A percentile compares a stretch with the other conserved stretches of the same genome.
Conservation (phyloP, 2,113 vertebrate species). For the Xenopus borealis region DNA sequence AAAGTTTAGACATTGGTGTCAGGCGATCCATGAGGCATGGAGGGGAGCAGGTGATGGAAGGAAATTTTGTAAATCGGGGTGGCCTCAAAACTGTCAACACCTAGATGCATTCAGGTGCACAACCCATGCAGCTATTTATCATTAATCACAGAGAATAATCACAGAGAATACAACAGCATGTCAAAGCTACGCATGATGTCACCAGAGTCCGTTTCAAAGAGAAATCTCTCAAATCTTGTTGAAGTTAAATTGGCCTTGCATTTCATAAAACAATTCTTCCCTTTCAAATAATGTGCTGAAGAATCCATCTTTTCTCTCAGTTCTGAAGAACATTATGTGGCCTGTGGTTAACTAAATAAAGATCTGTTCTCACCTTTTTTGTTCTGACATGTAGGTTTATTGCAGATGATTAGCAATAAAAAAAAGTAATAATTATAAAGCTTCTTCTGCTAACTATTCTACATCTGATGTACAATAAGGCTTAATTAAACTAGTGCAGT, state of each 20-base stretch:
- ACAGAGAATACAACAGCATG: conserved; percentile 12
- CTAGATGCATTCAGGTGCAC: conserved; percentile 21
- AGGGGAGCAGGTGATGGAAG: conserved; percentile 39
- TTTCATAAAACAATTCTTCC: conserved; percentile 13
- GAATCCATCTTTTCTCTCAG: conserved; percentile 2
- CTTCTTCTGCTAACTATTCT: too few species aligned
- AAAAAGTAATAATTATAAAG: too few species aligned
- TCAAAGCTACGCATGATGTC: conserved; percentile 18
- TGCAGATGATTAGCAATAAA: too few species aligned
- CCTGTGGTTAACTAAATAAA: neutral
- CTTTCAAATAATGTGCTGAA: neutral
- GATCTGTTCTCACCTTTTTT: too few species aligned
- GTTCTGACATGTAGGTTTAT: too few species aligned
- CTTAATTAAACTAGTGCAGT: too few species aligned
- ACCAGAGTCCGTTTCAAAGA: conserved; percentile 14
- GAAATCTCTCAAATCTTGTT: conserved; percentile 27
- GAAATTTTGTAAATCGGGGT: conserved; percentile 23
- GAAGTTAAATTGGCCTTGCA: conserved; percentile 31
- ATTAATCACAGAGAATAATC: conserved; percentile 38
- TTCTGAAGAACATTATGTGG: neutral
- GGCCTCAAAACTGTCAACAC: conserved; percentile 42
- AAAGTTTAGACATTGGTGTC: conserved; percentile 27
- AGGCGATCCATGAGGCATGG: conserved; percentile 44
- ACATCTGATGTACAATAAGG: too few species aligned
- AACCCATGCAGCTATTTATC: conserved; percentile 14